Evolutionary conservation across 1,140 invertebrate genomes (phyloP).

Genomic region (Charaxes varanes): DNA sequence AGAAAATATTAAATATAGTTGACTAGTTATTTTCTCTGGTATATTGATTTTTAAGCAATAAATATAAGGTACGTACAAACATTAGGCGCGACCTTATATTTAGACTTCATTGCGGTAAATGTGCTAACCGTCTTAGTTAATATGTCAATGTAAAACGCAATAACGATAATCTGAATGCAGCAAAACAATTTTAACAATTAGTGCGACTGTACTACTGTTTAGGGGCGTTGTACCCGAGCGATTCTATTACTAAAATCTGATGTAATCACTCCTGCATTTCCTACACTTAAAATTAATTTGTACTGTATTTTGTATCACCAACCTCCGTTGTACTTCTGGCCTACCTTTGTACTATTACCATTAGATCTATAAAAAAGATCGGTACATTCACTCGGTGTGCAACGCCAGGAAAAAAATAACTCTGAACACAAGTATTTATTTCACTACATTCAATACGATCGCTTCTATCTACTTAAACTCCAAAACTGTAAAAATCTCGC

Average conservation of each 20-base stretch:
- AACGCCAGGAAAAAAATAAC: constrained; percentile 40
- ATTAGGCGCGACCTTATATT: constrained; percentile 4
- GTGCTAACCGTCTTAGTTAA: too few species aligned
- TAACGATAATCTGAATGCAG: constrained; percentile 1
- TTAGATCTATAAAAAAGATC: constrained; percentile 34
- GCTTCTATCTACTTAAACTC: constrained; percentile 25
- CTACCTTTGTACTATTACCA: constrained; percentile 56
- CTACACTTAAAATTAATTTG: constrained; percentile 69
- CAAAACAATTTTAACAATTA: constrained; percentile 2
- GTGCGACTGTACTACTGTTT: constrained; percentile 56
- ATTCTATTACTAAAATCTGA: constrained; percentile 36
- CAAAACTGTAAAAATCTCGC: constrained; percentile 55
- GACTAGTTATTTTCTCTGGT: too few species aligned
- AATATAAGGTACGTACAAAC: constrained; percentile 5
- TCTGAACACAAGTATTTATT: constrained; percentile 57
- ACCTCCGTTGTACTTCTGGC: constrained; percentile 46
- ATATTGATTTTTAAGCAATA: too few species aligned
- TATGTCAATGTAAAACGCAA: too few species aligned
- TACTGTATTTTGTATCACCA: constrained; percentile 61
- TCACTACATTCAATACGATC: constrained; percentile 57
- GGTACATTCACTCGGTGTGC: constrained; percentile 50
- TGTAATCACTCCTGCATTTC: constrained; percentile 39
- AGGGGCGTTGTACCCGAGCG: constrained; percentile 58
- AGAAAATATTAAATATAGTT: too few species aligned
- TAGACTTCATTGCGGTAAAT: too few species aligned